Percentiles rank a stretch among this genome's conserved stretches.
phyloP scores from a whole-genome alignment of 2,888 invertebrate species.

The Octodonta nipae region DNA sequence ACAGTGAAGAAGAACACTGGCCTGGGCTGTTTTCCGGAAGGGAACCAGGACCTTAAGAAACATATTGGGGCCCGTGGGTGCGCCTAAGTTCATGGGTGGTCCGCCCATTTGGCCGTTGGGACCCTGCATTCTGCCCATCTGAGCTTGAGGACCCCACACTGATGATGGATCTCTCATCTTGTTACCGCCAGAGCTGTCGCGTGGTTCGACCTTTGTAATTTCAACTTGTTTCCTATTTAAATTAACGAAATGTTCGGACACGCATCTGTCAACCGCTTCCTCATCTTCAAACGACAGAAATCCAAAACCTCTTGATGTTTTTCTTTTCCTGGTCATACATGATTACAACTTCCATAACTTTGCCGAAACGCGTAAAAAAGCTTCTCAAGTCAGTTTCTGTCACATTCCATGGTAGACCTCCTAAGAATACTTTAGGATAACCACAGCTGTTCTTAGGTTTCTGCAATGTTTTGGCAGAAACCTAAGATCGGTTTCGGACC shows the following conservation, averaged over 20 bases:
- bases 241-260: constrained; percentile 85
- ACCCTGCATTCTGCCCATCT: constrained; percentile 80
- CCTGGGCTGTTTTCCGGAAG: no score
- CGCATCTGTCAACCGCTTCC: constrained; percentile 81
- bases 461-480: constrained; percentile 83
- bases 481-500: constrained; percentile 93
- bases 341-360: constrained; percentile 90
- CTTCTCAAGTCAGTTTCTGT: constrained; percentile 85
- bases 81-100: constrained; percentile 74
- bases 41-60: no score
- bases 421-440: constrained; percentile 86
- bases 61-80: constrained; percentile 77
- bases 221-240: constrained; percentile 90
- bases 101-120: constrained; percentile 84
- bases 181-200: constrained; percentile 70
- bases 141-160: no score
- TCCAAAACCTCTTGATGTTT: constrained; percentile 90
- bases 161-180: no score
- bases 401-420: constrained; percentile 85
- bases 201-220: constrained; percentile 82
- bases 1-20: no score
- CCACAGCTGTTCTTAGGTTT: constrained; percentile 81
- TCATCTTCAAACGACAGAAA: constrained; percentile 90
- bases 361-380: constrained; percentile 85
- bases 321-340: constrained; percentile 96